Percentiles rank a stretch among this genome's conserved stretches.
These are phyloP conservation scores for Xenopus laevis DNA, from an alignment of 2,113 vertebrate genomes.

Conservation along the genomic window DNA sequence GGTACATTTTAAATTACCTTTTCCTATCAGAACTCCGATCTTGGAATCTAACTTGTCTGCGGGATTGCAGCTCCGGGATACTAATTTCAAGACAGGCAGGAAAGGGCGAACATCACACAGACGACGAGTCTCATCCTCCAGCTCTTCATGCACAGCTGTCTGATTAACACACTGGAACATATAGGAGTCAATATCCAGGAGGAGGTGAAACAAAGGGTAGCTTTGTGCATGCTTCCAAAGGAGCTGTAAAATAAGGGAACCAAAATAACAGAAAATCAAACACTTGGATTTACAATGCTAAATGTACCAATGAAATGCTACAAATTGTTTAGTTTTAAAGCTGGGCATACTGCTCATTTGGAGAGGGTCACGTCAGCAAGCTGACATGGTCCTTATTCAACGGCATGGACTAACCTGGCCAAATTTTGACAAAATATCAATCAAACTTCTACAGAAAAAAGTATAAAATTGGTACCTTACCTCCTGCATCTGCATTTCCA, in stretches of 20 bases:
- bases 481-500: too few species aligned
- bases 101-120: slow-evolving; percentile 94
- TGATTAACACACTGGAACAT: slow-evolving; percentile 98
- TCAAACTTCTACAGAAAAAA: too few species aligned
- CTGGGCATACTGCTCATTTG: too few species aligned
- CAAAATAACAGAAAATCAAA: not conserved
- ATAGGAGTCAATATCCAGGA: slow-evolving; percentile 91
- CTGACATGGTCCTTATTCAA: too few species aligned
- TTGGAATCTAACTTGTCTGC: slow-evolving; percentile 93
- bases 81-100: slow-evolving; percentile 88
- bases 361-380: too few species aligned
- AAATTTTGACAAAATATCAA: too few species aligned
- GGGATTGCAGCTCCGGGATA: slow-evolving; percentile 86
- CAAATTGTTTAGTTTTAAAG: too few species aligned
- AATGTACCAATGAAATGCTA: too few species aligned
- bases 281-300: too few species aligned
- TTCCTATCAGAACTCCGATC: slow-evolving; percentile 94
- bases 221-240: slow-evolving; percentile 92
- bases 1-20: slow-evolving; percentile 70
- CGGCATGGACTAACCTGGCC: too few species aligned
- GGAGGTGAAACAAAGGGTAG: slow-evolving; percentile 85
- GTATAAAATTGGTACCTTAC: too few species aligned
- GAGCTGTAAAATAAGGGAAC: slow-evolving; percentile 66
- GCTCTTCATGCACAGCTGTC: slow-evolving; percentile 90
- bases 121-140: slow-evolving; percentile 89